Evolutionary conservation across 2,888 invertebrate species (phyloP).

Genomic region (Cryptophagus acutangulus): DNA sequence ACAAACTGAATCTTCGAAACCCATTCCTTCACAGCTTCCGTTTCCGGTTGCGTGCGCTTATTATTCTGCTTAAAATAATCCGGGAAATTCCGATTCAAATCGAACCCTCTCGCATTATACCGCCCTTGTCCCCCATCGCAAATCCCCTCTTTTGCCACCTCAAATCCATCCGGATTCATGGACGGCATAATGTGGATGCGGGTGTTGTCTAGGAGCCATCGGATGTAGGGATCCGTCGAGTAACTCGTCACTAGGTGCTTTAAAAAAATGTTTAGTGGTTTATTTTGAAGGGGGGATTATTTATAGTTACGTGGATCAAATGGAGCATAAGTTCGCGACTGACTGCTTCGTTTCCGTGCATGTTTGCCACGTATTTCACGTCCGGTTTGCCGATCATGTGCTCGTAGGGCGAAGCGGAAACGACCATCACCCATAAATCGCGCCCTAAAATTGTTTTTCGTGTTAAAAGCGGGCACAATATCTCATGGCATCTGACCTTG

Average conservation of each 20-base stretch:
- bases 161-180: conserved; percentile 98
- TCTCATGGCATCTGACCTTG: too few species aligned
- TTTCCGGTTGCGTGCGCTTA: conserved; percentile 88
- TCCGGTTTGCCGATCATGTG: conserved; percentile 94
- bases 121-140: conserved; percentile 85
- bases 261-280: conserved; percentile 36
- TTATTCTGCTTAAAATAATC: conserved; percentile 89
- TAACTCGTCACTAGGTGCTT: conserved; percentile 82
- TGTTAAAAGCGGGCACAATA: neutral
- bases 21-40: conserved; percentile 92
- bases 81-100: conserved; percentile 94
- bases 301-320: conserved; percentile 66
- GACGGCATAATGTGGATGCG: conserved; percentile 95
- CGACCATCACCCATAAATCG: conserved; percentile 92
- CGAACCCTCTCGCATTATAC: conserved; percentile 82
- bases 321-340: conserved; percentile 91
- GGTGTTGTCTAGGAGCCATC: conserved; percentile 89
- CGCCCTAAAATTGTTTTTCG: conserved; percentile 56
- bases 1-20: conserved; percentile 89
- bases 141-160: conserved; percentile 82
- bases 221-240: conserved; percentile 75
- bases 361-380: conserved; percentile 94
- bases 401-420: conserved; percentile 83
- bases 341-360: conserved; percentile 96
- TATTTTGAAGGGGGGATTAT: neutral